A percentile compares a stretch with the other conserved stretches of the same genome.
These are phyloP conservation scores for Dimorphilus gyrociliatus DNA, from an alignment of 2,888 invertebrate species.

Conservation along the genomic window DNA sequence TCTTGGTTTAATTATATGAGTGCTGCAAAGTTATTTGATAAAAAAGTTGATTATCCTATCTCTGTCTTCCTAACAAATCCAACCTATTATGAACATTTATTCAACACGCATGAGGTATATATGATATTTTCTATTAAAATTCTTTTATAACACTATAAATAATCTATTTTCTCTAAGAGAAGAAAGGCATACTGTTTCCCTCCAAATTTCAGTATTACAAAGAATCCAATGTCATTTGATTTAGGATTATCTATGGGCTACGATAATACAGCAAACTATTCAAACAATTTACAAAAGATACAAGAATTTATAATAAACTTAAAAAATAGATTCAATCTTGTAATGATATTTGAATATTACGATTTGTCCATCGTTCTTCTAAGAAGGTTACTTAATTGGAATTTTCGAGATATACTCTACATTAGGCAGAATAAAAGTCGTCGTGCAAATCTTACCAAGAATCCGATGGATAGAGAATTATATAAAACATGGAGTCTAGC, in stretches of 20 bases:
- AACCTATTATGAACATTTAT: no score
- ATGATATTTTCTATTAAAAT: no score
- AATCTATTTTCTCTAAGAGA: no score
- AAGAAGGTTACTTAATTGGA: constrained; percentile 31
- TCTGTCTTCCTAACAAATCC: no score
- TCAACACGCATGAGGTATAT: no score
- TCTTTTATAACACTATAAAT: no score
- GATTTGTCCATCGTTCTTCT: constrained; percentile 30
- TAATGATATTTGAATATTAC: constrained; percentile 32
- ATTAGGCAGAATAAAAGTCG: constrained; percentile 12
- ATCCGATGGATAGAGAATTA: no score
- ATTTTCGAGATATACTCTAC: constrained; percentile 26
- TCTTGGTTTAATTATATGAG: constrained; percentile 28
- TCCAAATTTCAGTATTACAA: no score
- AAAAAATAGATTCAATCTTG: constrained; percentile 19
- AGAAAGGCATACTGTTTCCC: no score
- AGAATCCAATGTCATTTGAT: constrained; percentile 27
- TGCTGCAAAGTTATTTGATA: no score
- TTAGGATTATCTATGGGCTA: constrained; percentile 29
- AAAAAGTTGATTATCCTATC: no score
- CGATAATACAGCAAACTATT: constrained; percentile 13
- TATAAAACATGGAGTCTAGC: constrained; percentile 21
- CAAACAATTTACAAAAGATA: constrained; percentile 10
- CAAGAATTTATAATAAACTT: constrained; percentile 16
- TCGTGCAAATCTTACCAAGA: constrained; percentile 7